Evolutionary conservation across 2,113 vertebrate genomes (phyloP), one percentile per base, ranked within the genome.

Genomic region (Pithys albifrons): DNA sequence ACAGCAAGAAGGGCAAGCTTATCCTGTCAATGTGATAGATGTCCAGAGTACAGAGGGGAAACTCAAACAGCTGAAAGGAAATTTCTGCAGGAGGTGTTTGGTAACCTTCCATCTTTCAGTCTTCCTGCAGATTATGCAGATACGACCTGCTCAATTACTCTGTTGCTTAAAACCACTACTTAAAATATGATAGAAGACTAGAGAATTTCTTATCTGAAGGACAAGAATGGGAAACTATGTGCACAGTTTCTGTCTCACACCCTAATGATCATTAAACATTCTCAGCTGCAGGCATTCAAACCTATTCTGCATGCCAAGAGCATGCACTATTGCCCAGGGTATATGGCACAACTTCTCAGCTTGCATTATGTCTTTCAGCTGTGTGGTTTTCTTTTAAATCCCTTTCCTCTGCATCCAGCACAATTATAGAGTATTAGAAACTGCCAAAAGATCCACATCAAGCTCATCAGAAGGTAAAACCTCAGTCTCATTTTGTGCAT

Each of bases 1-100:
- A 75, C 8, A 67, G 29, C 11, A 85, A 74, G 45, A 2, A 43
- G 19, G 17, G 7, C 12, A 73, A 48, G 5, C 6, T 43, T 9
- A 22, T 31, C 25, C 67, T 10, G 37, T 69, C n/a, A 41, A 2
- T 23, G 37, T 35, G 23, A 58, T 1, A 62, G 5, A 43, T 6
- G 13, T 19, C 28, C n/a, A 39, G 33, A 7, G 23, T 3, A 1
- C 1, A 0, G 39, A 73, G 19, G 10, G 19, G 3, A 0, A 14
- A 33, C 29, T 80, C 19, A 49, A 28, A 33, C 54, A 57, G 5
- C 18, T 77, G 49, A 45, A 55, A 70, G 27, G 3, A 74, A 65
- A 35, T 8, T 24, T n/a, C 16, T 54, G 5, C 31, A 33, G 70
- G 33, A 89, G 18, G n/a, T 8, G 3, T 73, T 80, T 45, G 20